Percentiles rank a stretch among this genome's conserved stretches.
Evolutionary conservation across 2,888 invertebrate species (phyloP).

Genomic region (Dermolepida albohirtum): DNA sequence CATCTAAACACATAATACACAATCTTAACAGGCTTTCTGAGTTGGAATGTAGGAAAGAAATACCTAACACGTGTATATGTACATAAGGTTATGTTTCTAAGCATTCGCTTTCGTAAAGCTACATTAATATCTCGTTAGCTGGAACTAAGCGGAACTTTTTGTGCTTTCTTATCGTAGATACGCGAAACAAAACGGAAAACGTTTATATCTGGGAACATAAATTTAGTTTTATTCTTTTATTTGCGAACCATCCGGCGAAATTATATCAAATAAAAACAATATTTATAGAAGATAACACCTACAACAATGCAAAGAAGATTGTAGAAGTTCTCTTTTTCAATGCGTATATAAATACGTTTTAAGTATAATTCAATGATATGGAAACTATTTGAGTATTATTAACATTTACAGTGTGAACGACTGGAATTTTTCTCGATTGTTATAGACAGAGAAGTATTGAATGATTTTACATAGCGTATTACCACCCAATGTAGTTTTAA

Average conservation of each 20-base stretch:
- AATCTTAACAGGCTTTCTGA: not conserved
- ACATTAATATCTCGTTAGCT: conserved; percentile 26
- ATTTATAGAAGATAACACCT: conserved; percentile 7
- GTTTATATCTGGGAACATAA: conserved; percentile 16
- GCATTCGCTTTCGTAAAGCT: conserved; percentile 3
- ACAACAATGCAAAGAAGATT: no score
- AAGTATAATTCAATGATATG: no score
- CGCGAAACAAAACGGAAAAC: conserved; percentile 7
- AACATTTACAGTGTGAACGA: no score
- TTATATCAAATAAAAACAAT: conserved; percentile 3
- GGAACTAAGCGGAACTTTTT: conserved; percentile 19
- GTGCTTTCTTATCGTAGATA: conserved; percentile 14
- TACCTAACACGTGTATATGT: no score
- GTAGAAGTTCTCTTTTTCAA: no score
- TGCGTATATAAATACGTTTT: no score
- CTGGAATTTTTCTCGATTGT: no score
- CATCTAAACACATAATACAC: not conserved
- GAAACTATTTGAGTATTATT: no score
- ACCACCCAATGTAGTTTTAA: no score
- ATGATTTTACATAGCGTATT: no score
- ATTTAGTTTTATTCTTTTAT: conserved; percentile 14
- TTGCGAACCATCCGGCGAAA: not conserved
- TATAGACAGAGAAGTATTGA: no score
- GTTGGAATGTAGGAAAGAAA: not conserved
- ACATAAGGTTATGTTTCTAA: not conserved